Percentiles rank a stretch among this genome's conserved stretches.
phyloP scores from a whole-genome alignment of 2,888 invertebrate genomes.

The Papilio protenor region DNA sequence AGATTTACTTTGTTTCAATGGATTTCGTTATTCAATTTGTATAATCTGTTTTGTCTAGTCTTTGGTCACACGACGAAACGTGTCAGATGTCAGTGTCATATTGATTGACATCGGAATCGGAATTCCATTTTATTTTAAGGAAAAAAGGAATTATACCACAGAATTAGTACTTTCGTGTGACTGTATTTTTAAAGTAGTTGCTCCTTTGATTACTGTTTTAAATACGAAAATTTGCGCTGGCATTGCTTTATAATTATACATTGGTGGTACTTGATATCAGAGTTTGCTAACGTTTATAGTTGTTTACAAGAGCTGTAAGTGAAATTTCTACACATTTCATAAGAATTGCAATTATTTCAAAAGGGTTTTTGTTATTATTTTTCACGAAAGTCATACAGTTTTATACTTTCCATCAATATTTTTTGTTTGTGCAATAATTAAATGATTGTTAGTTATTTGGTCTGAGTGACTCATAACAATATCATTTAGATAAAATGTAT shows the following conservation, averaged over 20 bases:
- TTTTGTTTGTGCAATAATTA: not conserved
- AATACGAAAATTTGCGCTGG: not conserved
- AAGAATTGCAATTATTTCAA: not conserved
- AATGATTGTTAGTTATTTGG: not conserved
- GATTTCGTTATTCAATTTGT: not conserved
- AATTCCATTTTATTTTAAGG: not conserved
- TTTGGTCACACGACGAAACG: conserved; percentile 2
- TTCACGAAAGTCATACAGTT: not conserved
- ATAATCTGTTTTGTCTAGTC: not conserved
- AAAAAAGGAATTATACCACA: not conserved
- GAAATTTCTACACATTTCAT: not conserved
- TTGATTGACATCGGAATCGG: not conserved
- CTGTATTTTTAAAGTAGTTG: not conserved
- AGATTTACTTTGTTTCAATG: not conserved
- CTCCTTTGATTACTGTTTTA: not conserved
- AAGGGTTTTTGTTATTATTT: not conserved
- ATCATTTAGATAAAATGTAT: not conserved
- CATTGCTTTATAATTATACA: not conserved
- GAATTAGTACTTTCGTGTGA: not conserved
- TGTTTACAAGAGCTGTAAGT: conserved; percentile 20
- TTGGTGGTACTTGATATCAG: not conserved
- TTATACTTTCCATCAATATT: not conserved
- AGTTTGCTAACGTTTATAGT: not conserved
- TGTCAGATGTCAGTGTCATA: not conserved
- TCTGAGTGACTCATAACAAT: not conserved